Percentiles rank a stretch among this genome's conserved stretches.
Evolutionary conservation across 2,888 invertebrate genomes (phyloP).

Genomic region (Eulithis testata): DNA sequence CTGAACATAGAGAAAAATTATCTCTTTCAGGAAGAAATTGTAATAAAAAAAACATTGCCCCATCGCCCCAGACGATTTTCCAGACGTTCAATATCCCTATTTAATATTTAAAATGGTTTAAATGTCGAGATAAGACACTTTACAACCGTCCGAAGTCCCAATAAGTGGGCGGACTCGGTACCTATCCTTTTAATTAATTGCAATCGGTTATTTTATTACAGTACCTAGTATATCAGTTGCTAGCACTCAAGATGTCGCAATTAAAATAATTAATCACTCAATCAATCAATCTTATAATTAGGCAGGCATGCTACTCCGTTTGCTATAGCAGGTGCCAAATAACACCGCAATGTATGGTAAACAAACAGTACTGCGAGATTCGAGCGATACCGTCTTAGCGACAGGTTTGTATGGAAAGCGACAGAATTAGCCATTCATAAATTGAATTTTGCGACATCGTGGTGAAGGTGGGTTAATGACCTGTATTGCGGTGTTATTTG

Average conservation of each 20-base stretch:
- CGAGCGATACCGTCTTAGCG: too few relatives aligned
- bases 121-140: slow-evolving; percentile 12
- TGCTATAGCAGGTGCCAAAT: too few relatives aligned
- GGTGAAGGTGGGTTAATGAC: too few relatives aligned
- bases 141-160: slow-evolving; percentile 29
- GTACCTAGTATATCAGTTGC: slow-evolving; percentile 19
- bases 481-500: too few relatives aligned
- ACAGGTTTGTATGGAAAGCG: too few relatives aligned
- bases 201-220: background rate
- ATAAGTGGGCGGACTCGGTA: slow-evolving; percentile 7
- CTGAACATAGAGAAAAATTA: too few relatives aligned
- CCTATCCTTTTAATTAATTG: slow-evolving; percentile 24
- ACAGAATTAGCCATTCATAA: too few relatives aligned
- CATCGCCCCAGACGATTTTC: background rate
- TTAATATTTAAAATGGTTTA: background rate
- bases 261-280: slow-evolving; percentile 15
- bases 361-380: too few relatives aligned
- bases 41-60: background rate
- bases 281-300: too few relatives aligned
- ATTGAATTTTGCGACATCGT: too few relatives aligned
- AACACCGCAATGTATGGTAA: too few relatives aligned
- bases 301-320: too few relatives aligned
- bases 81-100: slow-evolving; percentile 13
- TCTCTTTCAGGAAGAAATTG: background rate
- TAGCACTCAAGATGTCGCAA: slow-evolving; percentile 16